Base-by-base conservation (phyloP, 2,797 vertebrate species). In the Sebastes hubbsi region DNA sequence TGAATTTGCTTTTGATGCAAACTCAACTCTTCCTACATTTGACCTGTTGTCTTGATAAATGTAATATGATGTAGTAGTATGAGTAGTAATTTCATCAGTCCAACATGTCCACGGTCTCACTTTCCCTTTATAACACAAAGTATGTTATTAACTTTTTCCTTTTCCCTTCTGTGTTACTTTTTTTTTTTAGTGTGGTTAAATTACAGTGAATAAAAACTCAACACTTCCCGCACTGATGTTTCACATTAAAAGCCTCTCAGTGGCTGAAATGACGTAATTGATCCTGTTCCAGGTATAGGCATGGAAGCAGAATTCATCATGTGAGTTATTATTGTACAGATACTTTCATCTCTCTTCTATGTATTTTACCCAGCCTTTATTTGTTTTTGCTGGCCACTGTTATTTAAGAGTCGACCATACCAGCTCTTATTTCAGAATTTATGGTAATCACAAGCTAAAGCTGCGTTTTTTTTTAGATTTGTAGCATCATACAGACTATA, bases 61-160 rank as follows among this genome's bases (percentile, higher is more conserved):
- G 46, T 0, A 49, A 0, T 2, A 49, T 49, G 18, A 49, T 4
- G 18, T 49, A 8, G 3, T 49, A 20, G 18, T 49, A 20, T 49
- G 46, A 49, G 12, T 5, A 38, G 36, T 38, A 38, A 42, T 42
- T 46, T 14, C 42, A 46, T 16, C 42, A 2, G 42, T 46, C 42
- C 1, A 46, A 46, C 42, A 46, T 1, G 18, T 49, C 46, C 18
- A 20, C 18, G 0, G 8, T 59, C 56, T 5, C 25, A 29, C 8
- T 29, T 59, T 27, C 56, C 56, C 14, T 29, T 30, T 27, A 18
- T 29, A 59, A 29, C 56, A 0, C 0, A 29, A 59, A 59, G 4
- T 59, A 16, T 59, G 5, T 18, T 49, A 49, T 1, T 20, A 9
- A 49, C 18, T 49, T 49, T 46, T 49, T 49, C 46, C 46, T 2